Evolutionary conservation across 2,113 vertebrate species (phyloP).

Genomic region (Corynorhinus townsendii): DNA sequence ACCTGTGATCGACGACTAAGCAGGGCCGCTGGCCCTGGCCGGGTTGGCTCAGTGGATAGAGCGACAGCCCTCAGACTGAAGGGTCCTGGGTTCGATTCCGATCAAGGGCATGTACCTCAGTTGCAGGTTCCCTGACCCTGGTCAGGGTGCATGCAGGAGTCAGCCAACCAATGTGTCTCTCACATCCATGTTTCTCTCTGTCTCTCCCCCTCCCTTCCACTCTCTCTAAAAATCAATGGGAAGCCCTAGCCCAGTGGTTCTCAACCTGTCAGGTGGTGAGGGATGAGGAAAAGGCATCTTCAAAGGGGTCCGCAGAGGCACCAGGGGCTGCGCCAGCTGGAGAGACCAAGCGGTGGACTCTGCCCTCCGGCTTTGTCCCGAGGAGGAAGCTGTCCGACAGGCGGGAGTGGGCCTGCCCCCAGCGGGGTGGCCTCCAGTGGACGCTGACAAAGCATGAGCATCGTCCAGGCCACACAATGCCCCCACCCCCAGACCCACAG

Average conservation of each 20-base stretch:
- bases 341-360: background rate
- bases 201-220: too few relatives aligned
- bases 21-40: background rate
- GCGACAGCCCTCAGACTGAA: too few relatives aligned
- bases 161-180: too few relatives aligned
- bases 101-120: too few relatives aligned
- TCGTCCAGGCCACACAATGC: background rate
- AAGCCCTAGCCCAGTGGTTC: too few relatives aligned
- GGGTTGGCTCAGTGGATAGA: too few relatives aligned
- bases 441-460: accelerated
- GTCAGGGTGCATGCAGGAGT: too few relatives aligned
- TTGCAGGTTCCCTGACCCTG: too few relatives aligned
- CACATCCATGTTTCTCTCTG: too few relatives aligned
- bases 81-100: too few relatives aligned
- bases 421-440: accelerated
- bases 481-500: background rate
- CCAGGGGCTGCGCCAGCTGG: background rate
- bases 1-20: background rate
- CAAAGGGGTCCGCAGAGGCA: background rate
- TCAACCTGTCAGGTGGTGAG: accelerated
- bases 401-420: background rate
- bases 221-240: too few relatives aligned
- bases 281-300: background rate
- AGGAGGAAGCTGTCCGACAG: background rate
- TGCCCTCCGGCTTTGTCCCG: background rate